Percentiles rank a stretch among this genome's conserved stretches.
phyloP scores from a whole-genome alignment of 2,888 invertebrate species.

The Rhingia campestris region DNA sequence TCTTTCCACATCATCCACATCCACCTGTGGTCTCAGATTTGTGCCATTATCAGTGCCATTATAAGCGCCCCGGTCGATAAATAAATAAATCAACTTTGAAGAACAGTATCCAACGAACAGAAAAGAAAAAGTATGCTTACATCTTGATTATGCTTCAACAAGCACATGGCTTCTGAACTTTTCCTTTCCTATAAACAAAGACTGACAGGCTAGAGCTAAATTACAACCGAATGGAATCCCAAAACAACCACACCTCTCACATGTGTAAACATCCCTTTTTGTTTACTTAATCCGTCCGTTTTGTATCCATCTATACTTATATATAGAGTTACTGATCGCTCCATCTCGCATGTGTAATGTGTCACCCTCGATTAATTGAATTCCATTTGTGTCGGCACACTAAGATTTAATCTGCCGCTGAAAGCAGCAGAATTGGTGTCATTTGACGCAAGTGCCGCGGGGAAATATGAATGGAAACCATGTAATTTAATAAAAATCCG shows the following conservation, averaged over 20 bases:
- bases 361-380: constrained; percentile 41
- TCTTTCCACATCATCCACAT: no score
- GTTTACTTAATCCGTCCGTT: constrained; percentile 1
- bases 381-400: constrained; percentile 37
- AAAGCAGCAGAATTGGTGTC: constrained; percentile 42
- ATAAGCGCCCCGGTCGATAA: no score
- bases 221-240: background rate
- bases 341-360: background rate
- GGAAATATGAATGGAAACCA: background rate
- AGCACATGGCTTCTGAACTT: background rate
- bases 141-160: no score
- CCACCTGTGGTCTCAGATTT: no score
- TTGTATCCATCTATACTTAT: background rate
- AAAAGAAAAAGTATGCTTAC: no score
- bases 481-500: constrained; percentile 28
- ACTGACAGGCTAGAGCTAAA: constrained; percentile 7
- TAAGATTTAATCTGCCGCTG: constrained; percentile 49
- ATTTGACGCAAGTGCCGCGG: constrained; percentile 41
- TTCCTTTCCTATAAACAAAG: constrained; percentile 42
- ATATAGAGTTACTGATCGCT: background rate
- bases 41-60: no score
- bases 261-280: constrained; percentile 18
- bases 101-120: no score
- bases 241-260: constrained; percentile 1
- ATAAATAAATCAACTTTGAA: no score